phyloP scores from a whole-genome alignment of 1,140 invertebrate species.

The Theocolax elegans region DNA sequence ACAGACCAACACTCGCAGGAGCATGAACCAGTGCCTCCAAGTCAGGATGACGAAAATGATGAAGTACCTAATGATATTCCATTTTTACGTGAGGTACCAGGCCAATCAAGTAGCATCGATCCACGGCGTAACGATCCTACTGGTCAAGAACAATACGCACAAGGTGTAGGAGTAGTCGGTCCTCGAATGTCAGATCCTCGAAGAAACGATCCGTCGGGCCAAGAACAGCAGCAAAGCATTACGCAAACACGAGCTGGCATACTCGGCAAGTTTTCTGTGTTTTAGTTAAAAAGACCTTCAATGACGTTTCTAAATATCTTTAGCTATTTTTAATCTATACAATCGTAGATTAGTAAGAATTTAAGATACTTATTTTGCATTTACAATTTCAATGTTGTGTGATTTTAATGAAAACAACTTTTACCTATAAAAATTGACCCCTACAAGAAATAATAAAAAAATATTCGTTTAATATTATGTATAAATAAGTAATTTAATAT shows the following conservation, averaged over 20 bases:
- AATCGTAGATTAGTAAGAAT: too few relatives aligned
- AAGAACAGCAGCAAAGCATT: conserved; percentile 53
- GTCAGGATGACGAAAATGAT: conserved; percentile 65
- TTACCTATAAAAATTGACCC: too few relatives aligned
- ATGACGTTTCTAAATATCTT: too few relatives aligned
- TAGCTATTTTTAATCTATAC: too few relatives aligned
- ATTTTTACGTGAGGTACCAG: conserved; percentile 63
- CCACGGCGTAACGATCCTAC: conserved; percentile 63
- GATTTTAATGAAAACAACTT: too few relatives aligned
- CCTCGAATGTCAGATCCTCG: conserved; percentile 53
- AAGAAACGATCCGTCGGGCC: conserved; percentile 63
- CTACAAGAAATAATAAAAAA: too few relatives aligned
- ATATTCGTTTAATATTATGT: too few relatives aligned
- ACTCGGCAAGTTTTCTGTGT: conserved; percentile 10
- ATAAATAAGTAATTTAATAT: too few relatives aligned
- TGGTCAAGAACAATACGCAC: conserved; percentile 62
- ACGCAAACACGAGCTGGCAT: conserved; percentile 44
- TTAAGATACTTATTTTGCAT: too few relatives aligned
- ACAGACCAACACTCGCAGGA: conserved; percentile 63
- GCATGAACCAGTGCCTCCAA: conserved; percentile 56
- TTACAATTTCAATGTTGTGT: too few relatives aligned
- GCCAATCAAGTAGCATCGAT: conserved; percentile 63
- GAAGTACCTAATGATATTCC: conserved; percentile 66
- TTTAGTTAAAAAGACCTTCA: too few relatives aligned
- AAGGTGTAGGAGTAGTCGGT: conserved; percentile 39